Evolutionary conservation across 1,140 invertebrate genomes (phyloP).

Genomic region (Metaphire vulgaris): DNA sequence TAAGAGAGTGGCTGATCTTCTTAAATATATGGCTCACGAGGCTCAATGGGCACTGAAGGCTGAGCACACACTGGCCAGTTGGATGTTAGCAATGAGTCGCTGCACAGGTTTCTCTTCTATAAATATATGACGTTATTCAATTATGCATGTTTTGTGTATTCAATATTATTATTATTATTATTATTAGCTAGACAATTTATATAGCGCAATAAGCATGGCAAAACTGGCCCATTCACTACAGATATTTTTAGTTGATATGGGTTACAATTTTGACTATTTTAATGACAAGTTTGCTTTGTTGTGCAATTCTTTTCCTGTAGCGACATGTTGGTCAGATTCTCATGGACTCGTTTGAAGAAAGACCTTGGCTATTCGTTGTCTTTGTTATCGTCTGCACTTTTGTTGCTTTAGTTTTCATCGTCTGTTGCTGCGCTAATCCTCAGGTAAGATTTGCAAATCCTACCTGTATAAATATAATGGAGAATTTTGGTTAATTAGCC

Average conservation of each 20-base stretch:
- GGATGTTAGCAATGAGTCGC: slow-evolving; percentile 26
- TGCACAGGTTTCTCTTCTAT: not conserved
- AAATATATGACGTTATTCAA: not conserved
- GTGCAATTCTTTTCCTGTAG: too few relatives aligned
- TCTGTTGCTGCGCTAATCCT: slow-evolving; percentile 63
- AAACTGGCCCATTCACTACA: too few relatives aligned
- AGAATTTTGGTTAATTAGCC: too few relatives aligned
- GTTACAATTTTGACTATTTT: too few relatives aligned
- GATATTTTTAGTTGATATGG: too few relatives aligned
- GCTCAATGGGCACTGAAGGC: not conserved
- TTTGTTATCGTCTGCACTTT: slow-evolving; percentile 74
- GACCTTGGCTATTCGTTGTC: slow-evolving; percentile 83
- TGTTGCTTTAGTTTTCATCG: slow-evolving; percentile 69
- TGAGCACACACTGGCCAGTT: slow-evolving; percentile 20
- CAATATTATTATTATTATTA: too few relatives aligned
- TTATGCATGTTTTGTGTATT: not conserved
- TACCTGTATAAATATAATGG: too few relatives aligned
- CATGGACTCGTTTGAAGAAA: slow-evolving; percentile 72
- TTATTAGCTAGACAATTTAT: too few relatives aligned
- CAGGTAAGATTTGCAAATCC: too few relatives aligned
- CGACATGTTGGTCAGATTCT: slow-evolving; percentile 69
- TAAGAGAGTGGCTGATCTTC: slow-evolving; percentile 71
- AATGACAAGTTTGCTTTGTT: too few relatives aligned
- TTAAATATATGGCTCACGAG: slow-evolving; percentile 48
- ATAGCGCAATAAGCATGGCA: too few relatives aligned